Percentiles rank a stretch among this genome's conserved stretches.
Conservation (phyloP, 1,140 invertebrate species). For the Sweltsa coloradensis region DNA sequence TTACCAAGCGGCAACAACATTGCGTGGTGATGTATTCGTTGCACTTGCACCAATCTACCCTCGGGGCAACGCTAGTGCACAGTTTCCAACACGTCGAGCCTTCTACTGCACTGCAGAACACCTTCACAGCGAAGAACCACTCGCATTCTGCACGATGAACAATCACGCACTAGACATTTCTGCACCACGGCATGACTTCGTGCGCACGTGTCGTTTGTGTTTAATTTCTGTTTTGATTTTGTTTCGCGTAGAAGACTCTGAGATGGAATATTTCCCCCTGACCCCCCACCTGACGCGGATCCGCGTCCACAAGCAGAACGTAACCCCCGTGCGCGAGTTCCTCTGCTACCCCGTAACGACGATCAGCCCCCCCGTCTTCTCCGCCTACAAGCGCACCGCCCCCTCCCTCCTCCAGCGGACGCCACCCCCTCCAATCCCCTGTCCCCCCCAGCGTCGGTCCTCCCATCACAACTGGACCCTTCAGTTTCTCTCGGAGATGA, state of each 20-base stretch:
- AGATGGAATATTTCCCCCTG: conserved; percentile 65
- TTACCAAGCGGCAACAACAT: too few species aligned
- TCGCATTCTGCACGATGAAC: too few species aligned
- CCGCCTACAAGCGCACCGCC: conserved; percentile 34
- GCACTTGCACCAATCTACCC: too few species aligned
- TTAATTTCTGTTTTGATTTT: background rate
- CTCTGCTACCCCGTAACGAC: conserved; percentile 43
- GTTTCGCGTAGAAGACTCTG: conserved; percentile 2
- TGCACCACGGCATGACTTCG: too few species aligned
- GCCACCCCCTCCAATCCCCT: conserved; percentile 31
- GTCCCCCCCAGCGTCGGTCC: conserved; percentile 56
- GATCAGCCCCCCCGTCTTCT: conserved; percentile 32
- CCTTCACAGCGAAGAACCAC: too few species aligned
- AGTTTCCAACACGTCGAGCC: too few species aligned
- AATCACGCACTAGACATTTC: too few species aligned
- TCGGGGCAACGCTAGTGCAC: too few species aligned
- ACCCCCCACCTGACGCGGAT: conserved; percentile 66
- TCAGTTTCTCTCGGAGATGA: conserved; percentile 44
- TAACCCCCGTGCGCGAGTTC: conserved; percentile 34
- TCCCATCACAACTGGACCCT: conserved; percentile 58
- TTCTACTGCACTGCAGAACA: too few species aligned
- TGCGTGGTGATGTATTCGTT: too few species aligned
- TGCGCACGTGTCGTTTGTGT: too few species aligned
- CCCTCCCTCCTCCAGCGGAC: conserved; percentile 31
- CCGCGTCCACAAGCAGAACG: conserved; percentile 50